Percentiles rank a stretch among this genome's conserved stretches.
Evolutionary conservation across 2,888 invertebrate genomes (phyloP).

Genomic region (Ophion obscuratus): DNA sequence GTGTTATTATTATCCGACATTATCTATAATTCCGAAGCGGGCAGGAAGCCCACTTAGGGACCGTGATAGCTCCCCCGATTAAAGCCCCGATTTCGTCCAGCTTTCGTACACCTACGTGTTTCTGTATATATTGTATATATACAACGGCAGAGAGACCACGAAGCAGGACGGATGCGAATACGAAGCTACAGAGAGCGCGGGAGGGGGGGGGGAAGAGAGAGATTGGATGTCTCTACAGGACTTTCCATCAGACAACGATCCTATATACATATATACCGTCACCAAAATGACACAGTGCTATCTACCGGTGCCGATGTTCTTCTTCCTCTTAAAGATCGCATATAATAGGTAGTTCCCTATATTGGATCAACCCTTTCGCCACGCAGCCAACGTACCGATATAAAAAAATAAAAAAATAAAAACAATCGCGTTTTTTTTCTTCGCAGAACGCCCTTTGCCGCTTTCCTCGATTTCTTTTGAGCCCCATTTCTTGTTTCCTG

Average conservation of each 20-base stretch:
- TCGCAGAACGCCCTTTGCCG: too few relatives aligned
- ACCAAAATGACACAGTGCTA: neutral
- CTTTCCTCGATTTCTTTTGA: too few relatives aligned
- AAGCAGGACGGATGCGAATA: slow-evolving; percentile 16
- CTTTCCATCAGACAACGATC: slow-evolving; percentile 17
- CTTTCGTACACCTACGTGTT: slow-evolving; percentile 76
- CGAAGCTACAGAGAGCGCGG: neutral
- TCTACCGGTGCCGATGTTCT: slow-evolving; percentile 1
- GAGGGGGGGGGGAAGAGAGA: neutral
- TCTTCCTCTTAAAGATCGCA: neutral
- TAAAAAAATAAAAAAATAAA: neutral
- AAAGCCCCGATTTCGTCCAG: slow-evolving; percentile 77
- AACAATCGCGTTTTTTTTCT: neutral
- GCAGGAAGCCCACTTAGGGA: slow-evolving; percentile 84
- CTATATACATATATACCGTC: neutral
- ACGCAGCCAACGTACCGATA: neutral
- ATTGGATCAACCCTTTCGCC: too few relatives aligned
- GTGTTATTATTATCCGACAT: slow-evolving; percentile 84
- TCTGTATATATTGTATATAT: slow-evolving; percentile 32
- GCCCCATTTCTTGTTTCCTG: too few relatives aligned
- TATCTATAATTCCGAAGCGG: slow-evolving; percentile 84
- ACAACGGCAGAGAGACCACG: neutral
- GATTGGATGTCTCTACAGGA: slow-evolving; percentile 23
- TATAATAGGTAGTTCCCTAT: too few relatives aligned
- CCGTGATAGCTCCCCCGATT: slow-evolving; percentile 84